Evolutionary conservation across 2,113 vertebrate genomes (phyloP).

Genomic region (Hystrix cristata): DNA sequence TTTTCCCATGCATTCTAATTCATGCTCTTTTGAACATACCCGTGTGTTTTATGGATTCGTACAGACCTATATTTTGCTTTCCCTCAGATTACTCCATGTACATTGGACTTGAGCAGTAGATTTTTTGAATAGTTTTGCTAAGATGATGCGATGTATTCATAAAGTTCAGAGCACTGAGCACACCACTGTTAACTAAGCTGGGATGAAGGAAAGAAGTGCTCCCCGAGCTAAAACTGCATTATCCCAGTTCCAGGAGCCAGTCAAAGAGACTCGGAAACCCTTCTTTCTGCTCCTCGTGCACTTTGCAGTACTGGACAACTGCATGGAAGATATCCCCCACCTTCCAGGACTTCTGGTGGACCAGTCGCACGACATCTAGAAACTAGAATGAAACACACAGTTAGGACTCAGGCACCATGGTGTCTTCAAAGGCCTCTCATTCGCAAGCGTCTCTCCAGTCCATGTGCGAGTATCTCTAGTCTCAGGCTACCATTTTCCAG

Average conservation of each 20-base stretch:
- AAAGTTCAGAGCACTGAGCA: constrained; percentile 75
- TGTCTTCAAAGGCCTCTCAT: not conserved
- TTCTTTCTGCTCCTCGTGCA: constrained; percentile 88
- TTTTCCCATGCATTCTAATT: constrained; percentile 14
- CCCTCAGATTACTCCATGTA: constrained; percentile 15
- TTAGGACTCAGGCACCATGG: not conserved
- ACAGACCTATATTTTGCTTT: constrained; percentile 28
- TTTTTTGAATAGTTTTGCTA: constrained; percentile 76
- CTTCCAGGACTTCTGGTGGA: constrained; percentile 94
- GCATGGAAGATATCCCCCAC: constrained; percentile 96
- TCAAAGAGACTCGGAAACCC: constrained; percentile 93
- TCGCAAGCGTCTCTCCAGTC: not conserved
- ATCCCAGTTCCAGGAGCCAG: constrained; percentile 95
- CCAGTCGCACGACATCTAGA: constrained; percentile 94
- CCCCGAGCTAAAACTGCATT: constrained; percentile 43
- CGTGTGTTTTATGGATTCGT: not conserved
- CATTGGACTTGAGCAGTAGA: constrained; percentile 15
- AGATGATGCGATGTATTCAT: constrained; percentile 72
- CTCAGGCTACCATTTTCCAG: not conserved
- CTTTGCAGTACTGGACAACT: constrained; percentile 94
- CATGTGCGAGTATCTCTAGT: not conserved
- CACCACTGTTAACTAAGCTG: constrained; percentile 81
- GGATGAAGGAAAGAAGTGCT: constrained; percentile 49
- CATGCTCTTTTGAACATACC: constrained; percentile 9
- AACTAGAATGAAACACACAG: constrained; percentile 88